These are phyloP conservation scores for Tetragonula clypearis DNA, from an alignment of 1,140 invertebrate species.

Conservation along the genomic window DNA sequence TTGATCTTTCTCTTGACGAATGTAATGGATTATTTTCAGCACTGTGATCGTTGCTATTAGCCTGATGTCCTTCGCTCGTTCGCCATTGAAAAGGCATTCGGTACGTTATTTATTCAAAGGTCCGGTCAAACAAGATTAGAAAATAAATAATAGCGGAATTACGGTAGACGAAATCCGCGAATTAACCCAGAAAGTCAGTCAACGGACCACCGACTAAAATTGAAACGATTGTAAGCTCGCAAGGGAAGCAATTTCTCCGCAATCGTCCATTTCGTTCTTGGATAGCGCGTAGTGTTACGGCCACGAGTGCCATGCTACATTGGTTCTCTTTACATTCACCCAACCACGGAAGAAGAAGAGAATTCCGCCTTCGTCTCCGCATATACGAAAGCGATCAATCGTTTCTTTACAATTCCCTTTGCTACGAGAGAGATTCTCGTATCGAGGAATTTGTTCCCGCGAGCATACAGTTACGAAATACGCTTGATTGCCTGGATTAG, in stretches of 20 bases:
- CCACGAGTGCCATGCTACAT: conserved; percentile 2
- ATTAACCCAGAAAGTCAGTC: conserved; percentile 43
- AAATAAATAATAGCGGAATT: conserved; percentile 36
- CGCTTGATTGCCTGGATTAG: neutral
- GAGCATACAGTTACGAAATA: neutral
- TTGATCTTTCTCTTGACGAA: neutral
- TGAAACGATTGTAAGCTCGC: conserved; percentile 36
- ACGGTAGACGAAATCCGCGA: neutral
- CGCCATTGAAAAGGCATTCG: neutral
- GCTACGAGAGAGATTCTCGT: conserved; percentile 3
- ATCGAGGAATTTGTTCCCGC: conserved; percentile 19
- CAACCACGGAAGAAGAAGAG: neutral
- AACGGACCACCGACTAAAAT: conserved; percentile 10
- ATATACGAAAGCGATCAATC: conserved; percentile 37
- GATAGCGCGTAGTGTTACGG: neutral
- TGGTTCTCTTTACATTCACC: conserved; percentile 3
- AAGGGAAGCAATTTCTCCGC: conserved; percentile 24
- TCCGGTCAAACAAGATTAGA: conserved; percentile 3
- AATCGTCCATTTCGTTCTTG: conserved; percentile 36
- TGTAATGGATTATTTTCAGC: neutral
- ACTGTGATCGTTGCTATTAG: neutral
- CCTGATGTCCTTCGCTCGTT: neutral
- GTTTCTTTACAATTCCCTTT: neutral
- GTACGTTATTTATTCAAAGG: conserved; percentile 23
- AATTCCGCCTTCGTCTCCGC: conserved; percentile 34